Percentiles rank a stretch among this genome's conserved stretches.
These are phyloP conservation scores for Heptranchias perlo DNA, from an alignment of 2,113 vertebrate species.

Conservation along the genomic window DNA sequence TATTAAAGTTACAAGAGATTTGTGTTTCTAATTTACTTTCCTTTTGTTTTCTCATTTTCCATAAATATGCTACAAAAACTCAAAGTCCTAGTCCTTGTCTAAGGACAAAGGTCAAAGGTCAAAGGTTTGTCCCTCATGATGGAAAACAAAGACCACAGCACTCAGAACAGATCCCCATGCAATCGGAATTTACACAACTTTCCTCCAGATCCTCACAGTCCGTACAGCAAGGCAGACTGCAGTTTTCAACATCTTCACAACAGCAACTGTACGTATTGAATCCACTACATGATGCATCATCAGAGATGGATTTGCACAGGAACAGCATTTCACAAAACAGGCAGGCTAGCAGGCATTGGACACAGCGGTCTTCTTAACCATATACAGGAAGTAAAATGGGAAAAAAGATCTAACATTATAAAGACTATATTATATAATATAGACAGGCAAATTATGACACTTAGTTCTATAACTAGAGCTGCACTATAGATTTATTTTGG, in stretches of 20 bases:
- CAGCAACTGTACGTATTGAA: neutral
- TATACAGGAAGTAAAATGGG: neutral
- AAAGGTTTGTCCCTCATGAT: neutral
- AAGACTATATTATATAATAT: neutral
- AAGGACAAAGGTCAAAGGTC: neutral
- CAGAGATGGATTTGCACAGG: neutral
- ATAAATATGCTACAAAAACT: neutral
- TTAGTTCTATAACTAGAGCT: neutral
- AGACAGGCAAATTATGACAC: neutral
- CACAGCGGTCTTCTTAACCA: neutral
- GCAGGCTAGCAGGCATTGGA: neutral
- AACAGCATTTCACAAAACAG: neutral
- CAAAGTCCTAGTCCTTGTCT: no score
- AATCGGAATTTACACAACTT: neutral
- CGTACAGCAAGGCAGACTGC: neutral
- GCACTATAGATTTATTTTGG: neutral
- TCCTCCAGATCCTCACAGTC: neutral
- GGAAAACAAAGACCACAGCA: constrained; percentile 26
- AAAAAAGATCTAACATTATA: neutral
- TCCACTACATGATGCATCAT: neutral
- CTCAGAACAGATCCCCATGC: neutral
- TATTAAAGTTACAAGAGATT: neutral
- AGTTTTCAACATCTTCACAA: neutral
- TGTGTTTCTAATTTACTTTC: neutral
- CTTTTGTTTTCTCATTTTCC: neutral